phyloP scores from a whole-genome alignment of 2,888 invertebrate genomes.

The Graphium colonna region DNA sequence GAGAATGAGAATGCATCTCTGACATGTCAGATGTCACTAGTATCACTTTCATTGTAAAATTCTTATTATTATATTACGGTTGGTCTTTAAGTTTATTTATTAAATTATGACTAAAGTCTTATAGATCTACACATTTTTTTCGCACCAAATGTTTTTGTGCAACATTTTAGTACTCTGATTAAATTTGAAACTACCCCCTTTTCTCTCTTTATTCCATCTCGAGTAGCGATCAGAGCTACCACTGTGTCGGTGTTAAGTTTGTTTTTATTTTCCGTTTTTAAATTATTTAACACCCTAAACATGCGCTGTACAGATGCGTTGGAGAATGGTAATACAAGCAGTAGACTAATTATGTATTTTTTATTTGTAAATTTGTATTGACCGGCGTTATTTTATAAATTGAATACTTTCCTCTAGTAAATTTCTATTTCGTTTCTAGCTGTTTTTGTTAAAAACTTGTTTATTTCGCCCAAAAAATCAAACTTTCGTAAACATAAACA shows the following conservation, averaged over 20 bases:
- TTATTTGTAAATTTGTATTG: too few relatives aligned
- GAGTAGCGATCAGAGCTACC: neutral
- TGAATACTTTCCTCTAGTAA: conserved; percentile 3
- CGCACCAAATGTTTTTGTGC: too few relatives aligned
- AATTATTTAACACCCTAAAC: neutral
- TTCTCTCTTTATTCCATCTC: neutral
- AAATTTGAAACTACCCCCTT: neutral
- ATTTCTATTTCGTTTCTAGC: neutral
- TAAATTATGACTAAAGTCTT: too few relatives aligned
- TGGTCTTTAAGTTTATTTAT: too few relatives aligned
- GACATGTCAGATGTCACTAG: too few relatives aligned
- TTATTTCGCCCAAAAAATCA: too few relatives aligned
- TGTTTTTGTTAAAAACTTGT: too few relatives aligned
- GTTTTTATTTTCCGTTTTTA: neutral
- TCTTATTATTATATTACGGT: too few relatives aligned
- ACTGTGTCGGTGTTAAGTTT: neutral
- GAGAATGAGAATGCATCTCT: too few relatives aligned
- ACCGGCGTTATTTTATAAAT: conserved; percentile 1
- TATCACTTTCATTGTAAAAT: too few relatives aligned
- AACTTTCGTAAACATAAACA: too few relatives aligned
- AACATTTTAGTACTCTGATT: neutral
- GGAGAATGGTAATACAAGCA: neutral
- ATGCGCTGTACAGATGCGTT: neutral
- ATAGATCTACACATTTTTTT: too few relatives aligned
- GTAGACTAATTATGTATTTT: conserved; percentile 1